Percentiles rank a stretch among this genome's conserved stretches.
These are phyloP conservation scores for Apamea sordens DNA, from an alignment of 2,888 invertebrate genomes.

Conservation along the genomic window DNA sequence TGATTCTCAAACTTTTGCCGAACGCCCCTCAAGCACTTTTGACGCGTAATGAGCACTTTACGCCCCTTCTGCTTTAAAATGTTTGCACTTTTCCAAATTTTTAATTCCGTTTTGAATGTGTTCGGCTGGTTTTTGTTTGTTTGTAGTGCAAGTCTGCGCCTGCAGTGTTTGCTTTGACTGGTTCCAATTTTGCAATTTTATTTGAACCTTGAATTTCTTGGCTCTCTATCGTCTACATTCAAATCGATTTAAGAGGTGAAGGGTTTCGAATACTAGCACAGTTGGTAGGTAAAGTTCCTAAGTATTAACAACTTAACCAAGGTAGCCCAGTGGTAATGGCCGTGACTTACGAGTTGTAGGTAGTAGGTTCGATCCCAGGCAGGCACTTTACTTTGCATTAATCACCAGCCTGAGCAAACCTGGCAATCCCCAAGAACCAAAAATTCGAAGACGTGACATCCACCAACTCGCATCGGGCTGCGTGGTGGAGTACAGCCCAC, in stretches of 20 bases:
- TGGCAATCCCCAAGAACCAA: no score
- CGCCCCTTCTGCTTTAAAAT: constrained; percentile 78
- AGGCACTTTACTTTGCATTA: no score
- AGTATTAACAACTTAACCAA: no score
- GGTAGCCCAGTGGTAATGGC: no score
- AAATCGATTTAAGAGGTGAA: not conserved
- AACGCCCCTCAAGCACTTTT: constrained; percentile 74
- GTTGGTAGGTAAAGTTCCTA: no score
- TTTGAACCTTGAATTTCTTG: not conserved
- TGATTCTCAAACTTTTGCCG: constrained; percentile 69
- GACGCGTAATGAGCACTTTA: constrained; percentile 85
- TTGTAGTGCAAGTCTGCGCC: not conserved
- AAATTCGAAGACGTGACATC: no score
- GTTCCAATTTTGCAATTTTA: constrained; percentile 10
- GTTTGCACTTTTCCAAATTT: constrained; percentile 79
- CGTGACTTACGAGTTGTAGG: no score
- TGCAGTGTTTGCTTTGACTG: not conserved
- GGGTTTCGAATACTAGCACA: not conserved
- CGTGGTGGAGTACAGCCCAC: no score
- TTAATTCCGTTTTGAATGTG: constrained; percentile 47
- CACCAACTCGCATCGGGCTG: no score
- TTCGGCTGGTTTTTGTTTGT: constrained; percentile 9
- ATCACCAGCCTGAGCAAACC: no score
- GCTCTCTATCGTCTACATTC: not conserved
- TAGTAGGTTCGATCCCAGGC: no score